Percentiles rank a stretch among this genome's conserved stretches.
Evolutionary conservation across 2,888 invertebrate species (phyloP).

Genomic region (Dusona sp.): DNA sequence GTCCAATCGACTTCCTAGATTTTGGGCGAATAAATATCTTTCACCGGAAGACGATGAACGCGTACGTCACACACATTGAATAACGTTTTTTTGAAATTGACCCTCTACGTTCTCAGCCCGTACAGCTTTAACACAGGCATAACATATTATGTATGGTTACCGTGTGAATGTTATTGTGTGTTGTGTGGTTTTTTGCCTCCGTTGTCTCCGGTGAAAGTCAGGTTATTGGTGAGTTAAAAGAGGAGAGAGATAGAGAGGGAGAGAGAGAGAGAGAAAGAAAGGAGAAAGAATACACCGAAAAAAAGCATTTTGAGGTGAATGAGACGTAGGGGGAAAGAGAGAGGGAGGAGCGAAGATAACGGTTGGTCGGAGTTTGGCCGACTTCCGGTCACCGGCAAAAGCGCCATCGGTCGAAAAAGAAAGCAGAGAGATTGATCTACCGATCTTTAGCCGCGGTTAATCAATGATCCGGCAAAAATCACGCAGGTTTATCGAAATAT

Average conservation of each 20-base stretch:
- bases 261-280: constrained; percentile 9
- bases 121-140: background rate
- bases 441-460: constrained; percentile 46
- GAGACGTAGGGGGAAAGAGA: constrained; percentile 15
- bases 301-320: constrained; percentile 50
- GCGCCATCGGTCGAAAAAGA: constrained; percentile 47
- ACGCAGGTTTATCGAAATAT: background rate
- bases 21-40: constrained; percentile 16
- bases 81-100: constrained; percentile 49
- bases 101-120: constrained; percentile 38
- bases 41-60: constrained; percentile 50
- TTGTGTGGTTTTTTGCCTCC: constrained; percentile 40
- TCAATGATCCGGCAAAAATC: constrained; percentile 40
- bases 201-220: constrained; percentile 62
- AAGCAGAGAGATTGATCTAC: constrained; percentile 40
- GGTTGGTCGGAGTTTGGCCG: constrained; percentile 63
- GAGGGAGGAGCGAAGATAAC: constrained; percentile 56
- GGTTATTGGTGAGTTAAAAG: constrained; percentile 43
- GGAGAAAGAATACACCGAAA: constrained; percentile 19
- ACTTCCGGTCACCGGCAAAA: constrained; percentile 58
- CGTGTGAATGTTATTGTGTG: constrained; percentile 11
- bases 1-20: background rate
- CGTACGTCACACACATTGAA: constrained; percentile 48
- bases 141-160: constrained; percentile 14
- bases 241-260: background rate